Evolutionary conservation across 1,140 invertebrate genomes (phyloP).

Genomic region (Lasioglossum baleicum): DNA sequence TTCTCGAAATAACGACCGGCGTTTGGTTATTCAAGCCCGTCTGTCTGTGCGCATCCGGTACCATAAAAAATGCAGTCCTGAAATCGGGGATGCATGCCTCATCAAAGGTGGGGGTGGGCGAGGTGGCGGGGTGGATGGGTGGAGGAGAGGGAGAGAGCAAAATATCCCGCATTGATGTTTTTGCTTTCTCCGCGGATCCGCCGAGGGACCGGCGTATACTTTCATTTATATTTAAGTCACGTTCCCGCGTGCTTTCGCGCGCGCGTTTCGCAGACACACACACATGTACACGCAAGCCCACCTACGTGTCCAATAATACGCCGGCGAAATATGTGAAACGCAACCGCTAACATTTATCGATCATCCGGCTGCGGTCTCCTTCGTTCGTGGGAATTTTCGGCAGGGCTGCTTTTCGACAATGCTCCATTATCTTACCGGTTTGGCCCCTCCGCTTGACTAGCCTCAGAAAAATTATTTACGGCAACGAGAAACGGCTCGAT

Average conservation of each 20-base stretch:
- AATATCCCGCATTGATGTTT: constrained; percentile 37
- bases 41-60: background rate
- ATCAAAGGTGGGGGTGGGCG: constrained; percentile 15
- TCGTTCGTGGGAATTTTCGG: background rate
- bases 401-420: background rate
- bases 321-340: constrained; percentile 11
- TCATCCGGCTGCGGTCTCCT: background rate
- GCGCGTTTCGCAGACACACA: background rate
- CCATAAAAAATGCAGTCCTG: constrained; percentile 38
- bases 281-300: background rate
- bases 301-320: constrained; percentile 31
- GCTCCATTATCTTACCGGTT: background rate
- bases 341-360: constrained; percentile 12
- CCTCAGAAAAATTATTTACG: too few relatives aligned
- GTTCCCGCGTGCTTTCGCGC: background rate
- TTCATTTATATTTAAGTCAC: constrained; percentile 25
- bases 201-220: background rate
- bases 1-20: background rate
- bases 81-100: constrained; percentile 40
- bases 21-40: constrained; percentile 3
- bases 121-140: too few relatives aligned
- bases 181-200: background rate
- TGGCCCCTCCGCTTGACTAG: too few relatives aligned
- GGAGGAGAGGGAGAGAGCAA: background rate
- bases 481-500: too few relatives aligned